Evolutionary conservation across 2,888 invertebrate genomes (phyloP), one percentile per base, ranked within the genome.

Genomic region (Pocota personata): DNA sequence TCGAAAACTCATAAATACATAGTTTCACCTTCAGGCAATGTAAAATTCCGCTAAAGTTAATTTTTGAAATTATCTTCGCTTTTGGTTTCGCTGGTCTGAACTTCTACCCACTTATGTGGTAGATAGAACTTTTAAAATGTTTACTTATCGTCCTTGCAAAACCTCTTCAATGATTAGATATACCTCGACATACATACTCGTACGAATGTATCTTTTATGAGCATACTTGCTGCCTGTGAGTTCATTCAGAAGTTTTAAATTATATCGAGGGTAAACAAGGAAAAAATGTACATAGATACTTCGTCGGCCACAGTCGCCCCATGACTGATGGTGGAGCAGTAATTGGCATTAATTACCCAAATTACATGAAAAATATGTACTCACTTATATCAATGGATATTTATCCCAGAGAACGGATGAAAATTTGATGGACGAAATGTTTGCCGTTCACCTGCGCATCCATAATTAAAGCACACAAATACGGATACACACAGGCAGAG

Each of bases 341-440:
- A 72, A 79, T 79, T 75, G 67, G 19, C 55, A 69, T 69, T 67
- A 83, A 83, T 83, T 83, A 83, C 27, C 55, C 60, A 79, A 79
- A 79, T 79, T 79, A 62, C 67, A 64, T 40, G 60, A 32, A 62
- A 21, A 76, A 76, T 32, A 66, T 57, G 40, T 52, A 40, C 40
- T 4, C 14, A 14, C 21, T 35, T 58, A 43, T 32, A 46, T 43
- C 27, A 48, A 43, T 60, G 35, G 35, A 14, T 24, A 5, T 21
- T 40, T 60, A 78, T 73, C 66, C 66, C 12, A 7, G 30, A 55
- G 37, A 55, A 46, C 37, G 78, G 52, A 66, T 60, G 60, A 60
- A 72, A 55, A 16, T 83, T 73, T 66, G 60, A 69, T 72, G 78
- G 30, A 7, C 50, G 43, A 69, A 60, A 46, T 67, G 40, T 60